A percentile compares a stretch with the other conserved stretches of the same genome.
phyloP scores from a whole-genome alignment of 2,113 vertebrate species.

The Porphyrio hochstetteri region DNA sequence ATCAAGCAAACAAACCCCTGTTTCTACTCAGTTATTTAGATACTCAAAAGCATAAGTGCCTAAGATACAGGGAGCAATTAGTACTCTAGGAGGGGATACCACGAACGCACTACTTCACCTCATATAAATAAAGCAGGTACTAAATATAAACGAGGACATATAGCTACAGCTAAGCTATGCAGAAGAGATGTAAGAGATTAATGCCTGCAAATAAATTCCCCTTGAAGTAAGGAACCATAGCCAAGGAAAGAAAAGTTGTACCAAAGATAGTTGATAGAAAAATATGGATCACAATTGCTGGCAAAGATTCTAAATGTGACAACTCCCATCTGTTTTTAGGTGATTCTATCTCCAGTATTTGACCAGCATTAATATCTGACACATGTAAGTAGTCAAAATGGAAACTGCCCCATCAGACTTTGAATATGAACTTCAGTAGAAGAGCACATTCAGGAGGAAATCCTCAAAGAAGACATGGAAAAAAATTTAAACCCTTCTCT shows the following conservation, averaged over 20 bases:
- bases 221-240: neutral
- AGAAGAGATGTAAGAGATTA: neutral
- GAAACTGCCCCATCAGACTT: neutral
- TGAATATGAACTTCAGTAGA: neutral
- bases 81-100: neutral
- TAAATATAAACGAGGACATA: conserved; percentile 22
- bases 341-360: neutral
- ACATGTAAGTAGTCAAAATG: neutral
- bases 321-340: neutral
- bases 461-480: neutral
- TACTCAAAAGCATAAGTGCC: neutral
- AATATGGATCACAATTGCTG: neutral
- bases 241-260: neutral
- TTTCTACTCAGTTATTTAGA: neutral
- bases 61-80: neutral
- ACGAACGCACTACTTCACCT: neutral
- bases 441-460: neutral
- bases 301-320: neutral
- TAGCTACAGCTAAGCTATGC: neutral
- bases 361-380: neutral
- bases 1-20: neutral
- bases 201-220: conserved; percentile 1
- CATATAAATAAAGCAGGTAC: neutral
- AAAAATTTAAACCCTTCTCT: neutral
- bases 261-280: neutral